These are phyloP conservation scores for Ypsolopha scabrella DNA, from an alignment of 2,888 invertebrate species.

Conservation along the genomic window DNA sequence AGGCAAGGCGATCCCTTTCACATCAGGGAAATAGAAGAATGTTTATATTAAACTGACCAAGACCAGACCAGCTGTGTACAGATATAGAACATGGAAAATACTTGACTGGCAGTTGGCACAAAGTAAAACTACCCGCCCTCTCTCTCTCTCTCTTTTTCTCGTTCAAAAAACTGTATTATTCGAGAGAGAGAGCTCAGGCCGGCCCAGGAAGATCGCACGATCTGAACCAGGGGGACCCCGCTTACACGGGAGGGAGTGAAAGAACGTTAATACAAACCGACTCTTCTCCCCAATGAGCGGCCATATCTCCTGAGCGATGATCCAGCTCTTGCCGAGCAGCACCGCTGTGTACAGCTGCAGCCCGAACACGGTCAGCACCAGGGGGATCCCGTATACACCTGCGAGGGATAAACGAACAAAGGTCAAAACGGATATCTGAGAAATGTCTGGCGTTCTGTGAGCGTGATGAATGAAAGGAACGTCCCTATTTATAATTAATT, in stretches of 20 bases:
- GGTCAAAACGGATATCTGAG: background rate
- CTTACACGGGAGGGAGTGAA: constrained; percentile 14
- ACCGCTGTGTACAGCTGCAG: constrained; percentile 86
- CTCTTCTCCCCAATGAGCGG: constrained; percentile 74
- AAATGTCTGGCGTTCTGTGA: too few relatives aligned
- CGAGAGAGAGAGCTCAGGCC: too few relatives aligned
- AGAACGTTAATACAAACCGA: constrained; percentile 24
- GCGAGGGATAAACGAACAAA: constrained; percentile 5
- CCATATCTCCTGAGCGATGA: constrained; percentile 78
- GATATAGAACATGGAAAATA: too few relatives aligned
- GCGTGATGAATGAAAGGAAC: too few relatives aligned
- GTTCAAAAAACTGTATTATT: too few relatives aligned
- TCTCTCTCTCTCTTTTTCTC: too few relatives aligned
- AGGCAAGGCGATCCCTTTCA: too few relatives aligned
- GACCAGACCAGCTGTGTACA: too few relatives aligned
- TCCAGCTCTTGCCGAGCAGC: constrained; percentile 85
- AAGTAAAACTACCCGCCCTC: too few relatives aligned
- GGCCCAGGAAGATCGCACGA: too few relatives aligned
- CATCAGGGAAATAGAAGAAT: constrained; percentile 53
- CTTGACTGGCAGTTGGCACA: too few relatives aligned
- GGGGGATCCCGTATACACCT: constrained; percentile 79
- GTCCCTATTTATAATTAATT: too few relatives aligned
- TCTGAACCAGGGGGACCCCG: background rate
- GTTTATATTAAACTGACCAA: background rate
- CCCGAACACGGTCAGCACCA: constrained; percentile 75